phyloP scores from a whole-genome alignment of 2,888 invertebrate genomes.

The Meteorus colon region DNA sequence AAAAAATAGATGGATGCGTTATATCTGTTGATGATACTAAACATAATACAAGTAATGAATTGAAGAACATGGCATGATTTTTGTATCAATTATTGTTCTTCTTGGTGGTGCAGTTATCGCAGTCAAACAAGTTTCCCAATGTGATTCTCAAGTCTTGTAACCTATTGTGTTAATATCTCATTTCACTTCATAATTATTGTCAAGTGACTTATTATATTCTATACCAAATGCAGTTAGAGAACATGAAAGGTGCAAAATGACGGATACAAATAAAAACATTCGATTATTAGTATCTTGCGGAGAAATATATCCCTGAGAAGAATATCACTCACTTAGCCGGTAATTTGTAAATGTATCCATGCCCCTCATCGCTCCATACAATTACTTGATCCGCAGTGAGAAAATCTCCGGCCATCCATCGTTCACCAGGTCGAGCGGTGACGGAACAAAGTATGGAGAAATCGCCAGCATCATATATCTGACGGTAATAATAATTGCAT shows the following conservation, averaged over 20 bases:
- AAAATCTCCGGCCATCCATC: conserved; percentile 98
- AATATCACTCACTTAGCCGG: conserved; percentile 90
- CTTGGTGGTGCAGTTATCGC: background rate
- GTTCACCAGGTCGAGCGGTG: conserved; percentile 89
- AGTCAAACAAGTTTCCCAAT: background rate
- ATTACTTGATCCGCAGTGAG: conserved; percentile 92
- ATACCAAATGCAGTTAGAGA: background rate
- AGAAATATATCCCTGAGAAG: background rate
- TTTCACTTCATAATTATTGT: background rate
- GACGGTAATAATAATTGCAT: conserved; percentile 44
- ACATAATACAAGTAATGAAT: conserved; percentile 43
- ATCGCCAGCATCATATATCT: conserved; percentile 90
- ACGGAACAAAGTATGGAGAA: conserved; percentile 96
- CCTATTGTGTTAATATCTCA: background rate
- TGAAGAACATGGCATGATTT: conserved; percentile 42
- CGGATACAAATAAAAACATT: conserved; percentile 34
- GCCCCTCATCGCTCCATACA: conserved; percentile 97
- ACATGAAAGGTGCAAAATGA: background rate
- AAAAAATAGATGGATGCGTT: conserved; percentile 62
- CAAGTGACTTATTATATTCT: background rate
- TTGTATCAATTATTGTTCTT: conserved; percentile 29
- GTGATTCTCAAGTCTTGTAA: background rate
- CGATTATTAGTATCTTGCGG: background rate
- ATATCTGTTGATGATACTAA: conserved; percentile 47
- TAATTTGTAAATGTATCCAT: conserved; percentile 94